Conservation (phyloP, 2,888 invertebrate genomes). For the Coleophora flavipennella region DNA sequence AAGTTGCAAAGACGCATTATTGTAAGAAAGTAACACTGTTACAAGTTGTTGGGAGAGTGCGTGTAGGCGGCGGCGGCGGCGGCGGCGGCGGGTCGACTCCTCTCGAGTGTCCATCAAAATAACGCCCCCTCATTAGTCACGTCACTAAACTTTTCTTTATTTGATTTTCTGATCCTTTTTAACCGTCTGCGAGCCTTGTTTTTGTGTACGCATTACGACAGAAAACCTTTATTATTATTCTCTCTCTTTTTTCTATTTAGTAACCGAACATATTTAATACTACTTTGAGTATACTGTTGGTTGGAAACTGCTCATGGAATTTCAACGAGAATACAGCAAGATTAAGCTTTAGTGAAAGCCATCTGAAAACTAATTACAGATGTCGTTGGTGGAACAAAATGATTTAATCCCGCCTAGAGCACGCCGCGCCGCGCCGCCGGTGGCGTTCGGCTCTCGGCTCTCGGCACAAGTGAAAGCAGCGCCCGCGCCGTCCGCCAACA, state of each 20-base stretch:
- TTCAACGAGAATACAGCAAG: background rate
- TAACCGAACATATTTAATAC: no score
- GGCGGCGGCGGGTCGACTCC: conserved; percentile 2
- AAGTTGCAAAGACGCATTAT: conserved; percentile 5
- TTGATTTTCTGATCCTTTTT: conserved; percentile 24
- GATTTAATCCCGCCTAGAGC: no score
- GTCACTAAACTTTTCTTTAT: conserved; percentile 33
- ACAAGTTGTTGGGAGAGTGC: conserved; percentile 11
- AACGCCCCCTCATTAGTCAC: conserved; percentile 36
- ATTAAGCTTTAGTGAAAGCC: no score
- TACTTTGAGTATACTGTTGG: no score
- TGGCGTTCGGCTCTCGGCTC: no score
- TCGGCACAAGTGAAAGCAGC: no score
- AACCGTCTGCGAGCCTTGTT: conserved; percentile 17
- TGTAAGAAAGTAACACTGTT: conserved; percentile 10
- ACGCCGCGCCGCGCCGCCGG: no score
- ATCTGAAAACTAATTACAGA: no score
- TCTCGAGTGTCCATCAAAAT: conserved; percentile 32
- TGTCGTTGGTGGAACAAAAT: no score
- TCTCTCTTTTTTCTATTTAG: no score
- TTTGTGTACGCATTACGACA: conserved; percentile 4
- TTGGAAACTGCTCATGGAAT: background rate
- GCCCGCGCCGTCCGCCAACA: conserved; percentile 43
- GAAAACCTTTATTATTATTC: no score
- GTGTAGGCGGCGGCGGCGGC: background rate